These are phyloP conservation scores for Galeruca laticollis DNA, from an alignment of 2,888 invertebrate genomes.

Conservation along the genomic window DNA sequence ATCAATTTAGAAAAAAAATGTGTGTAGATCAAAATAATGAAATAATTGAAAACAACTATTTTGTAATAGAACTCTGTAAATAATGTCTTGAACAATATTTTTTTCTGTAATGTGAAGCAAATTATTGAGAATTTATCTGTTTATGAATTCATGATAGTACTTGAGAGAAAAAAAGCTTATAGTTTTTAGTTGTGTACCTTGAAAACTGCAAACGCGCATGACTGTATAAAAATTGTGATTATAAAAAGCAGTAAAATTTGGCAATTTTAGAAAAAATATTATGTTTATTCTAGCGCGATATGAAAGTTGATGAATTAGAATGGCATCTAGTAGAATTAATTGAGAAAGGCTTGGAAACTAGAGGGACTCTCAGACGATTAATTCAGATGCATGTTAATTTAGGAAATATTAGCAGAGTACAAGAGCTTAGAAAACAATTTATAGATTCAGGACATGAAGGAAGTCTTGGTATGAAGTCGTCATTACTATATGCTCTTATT, in stretches of 20 bases:
- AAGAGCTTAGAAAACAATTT: slow-evolving; percentile 61
- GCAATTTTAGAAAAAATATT: not conserved
- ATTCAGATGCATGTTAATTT: slow-evolving; percentile 72
- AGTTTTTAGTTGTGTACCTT: no score
- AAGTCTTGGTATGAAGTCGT: slow-evolving; percentile 73
- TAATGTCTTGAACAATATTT: no score
- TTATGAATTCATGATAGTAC: no score
- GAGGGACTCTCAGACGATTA: slow-evolving; percentile 75
- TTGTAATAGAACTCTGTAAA: no score
- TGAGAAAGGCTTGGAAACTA: slow-evolving; percentile 75
- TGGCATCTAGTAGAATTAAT: slow-evolving; percentile 76
- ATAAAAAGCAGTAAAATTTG: slow-evolving; percentile 8
- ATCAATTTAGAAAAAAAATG: no score
- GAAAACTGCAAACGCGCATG: no score
- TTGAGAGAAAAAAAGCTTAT: no score
- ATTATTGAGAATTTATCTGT: no score
- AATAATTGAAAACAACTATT: no score
- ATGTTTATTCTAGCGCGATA: slow-evolving; percentile 68
- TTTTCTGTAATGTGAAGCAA: no score
- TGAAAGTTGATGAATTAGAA: slow-evolving; percentile 74
- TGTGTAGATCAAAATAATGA: no score
- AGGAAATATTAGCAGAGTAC: slow-evolving; percentile 70
- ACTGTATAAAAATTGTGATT: no score
- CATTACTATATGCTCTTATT: slow-evolving; percentile 73
- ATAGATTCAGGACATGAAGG: slow-evolving; percentile 47